Evolutionary conservation across 2,113 vertebrate species (phyloP), one percentile per base, ranked within the genome.

Genomic region (Brachirus orientalis): DNA sequence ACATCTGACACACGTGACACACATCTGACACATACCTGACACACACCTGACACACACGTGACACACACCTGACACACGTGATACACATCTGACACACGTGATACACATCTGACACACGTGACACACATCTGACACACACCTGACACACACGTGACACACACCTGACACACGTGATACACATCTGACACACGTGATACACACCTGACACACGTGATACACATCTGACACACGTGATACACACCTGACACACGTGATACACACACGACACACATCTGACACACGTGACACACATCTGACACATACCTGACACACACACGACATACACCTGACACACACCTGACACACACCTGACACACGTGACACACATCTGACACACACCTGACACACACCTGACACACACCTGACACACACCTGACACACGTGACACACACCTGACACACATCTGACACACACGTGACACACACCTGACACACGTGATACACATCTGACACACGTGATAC

Each of bases 251-350:
- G n/a, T n/a, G n/a, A 38, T n/a, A 11, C 3, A 10, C 16, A 17
- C 18, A 3, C 4, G n/a, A n/a, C 28, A 4, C 6, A 4, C 17
- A n/a, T n/a, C n/a, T n/a, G 8, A 5, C 22, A 28, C 22, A 5
- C 28, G 6, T n/a, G n/a, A n/a, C 28, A 4, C 6, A 4, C 17
- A n/a, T n/a, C n/a, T n/a, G 8, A 91, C 22, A 5, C 22, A 28
- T 5, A 5, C 28, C 3, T n/a, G n/a, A n/a, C 28, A 4, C 6
- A 4, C 17, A n/a, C n/a, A n/a, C n/a, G 8, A 91, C 22, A 5
- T 5, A 28, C 22, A 5, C 28, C 3, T n/a, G n/a, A n/a, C 28
- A 4, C 6, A 4, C 17, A n/a, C n/a, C n/a, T n/a, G 8, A 91
- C 22, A 5, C 22, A 28, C 22, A 5, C 28, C 3, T n/a, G n/a